Conservation (phyloP, 2,113 vertebrate genomes). For the Otocyon megalotis region DNA sequence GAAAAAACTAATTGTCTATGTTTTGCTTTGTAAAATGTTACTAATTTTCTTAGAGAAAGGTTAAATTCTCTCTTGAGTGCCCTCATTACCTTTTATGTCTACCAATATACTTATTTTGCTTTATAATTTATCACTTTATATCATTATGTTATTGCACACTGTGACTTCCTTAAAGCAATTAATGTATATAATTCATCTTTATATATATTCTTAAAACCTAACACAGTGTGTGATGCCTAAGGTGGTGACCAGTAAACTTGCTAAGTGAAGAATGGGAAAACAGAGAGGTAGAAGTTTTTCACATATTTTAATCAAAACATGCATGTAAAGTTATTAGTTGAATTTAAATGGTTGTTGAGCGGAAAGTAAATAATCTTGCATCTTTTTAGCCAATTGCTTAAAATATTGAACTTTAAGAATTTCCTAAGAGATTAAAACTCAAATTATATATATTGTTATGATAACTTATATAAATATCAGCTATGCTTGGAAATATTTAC, state of each 20-base stretch:
- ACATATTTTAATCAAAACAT: not conserved
- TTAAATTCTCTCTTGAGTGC: not conserved
- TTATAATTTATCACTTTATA: not conserved
- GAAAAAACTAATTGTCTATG: constrained; percentile 12
- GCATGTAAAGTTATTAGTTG: not conserved
- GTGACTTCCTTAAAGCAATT: not conserved
- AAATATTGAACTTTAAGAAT: constrained; percentile 49
- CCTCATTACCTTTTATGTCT: not conserved
- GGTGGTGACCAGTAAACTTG: not conserved
- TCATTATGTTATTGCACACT: not conserved
- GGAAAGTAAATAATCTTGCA: not conserved
- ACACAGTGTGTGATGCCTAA: not conserved
- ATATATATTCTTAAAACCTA: not conserved
- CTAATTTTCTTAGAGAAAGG: not conserved
- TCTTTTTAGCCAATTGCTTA: constrained; percentile 12
- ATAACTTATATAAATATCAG: not conserved
- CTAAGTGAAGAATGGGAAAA: constrained; percentile 26
- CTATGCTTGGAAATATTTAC: not conserved
- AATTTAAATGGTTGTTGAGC: constrained; percentile 20
- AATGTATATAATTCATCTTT: not conserved
- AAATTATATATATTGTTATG: not conserved
- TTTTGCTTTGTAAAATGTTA: constrained; percentile 2
- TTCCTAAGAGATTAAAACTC: not conserved
- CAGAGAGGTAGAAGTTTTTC: not conserved
- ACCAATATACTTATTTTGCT: not conserved